Conservation (phyloP, 2,113 vertebrate species). For the Catharus minimus region DNA sequence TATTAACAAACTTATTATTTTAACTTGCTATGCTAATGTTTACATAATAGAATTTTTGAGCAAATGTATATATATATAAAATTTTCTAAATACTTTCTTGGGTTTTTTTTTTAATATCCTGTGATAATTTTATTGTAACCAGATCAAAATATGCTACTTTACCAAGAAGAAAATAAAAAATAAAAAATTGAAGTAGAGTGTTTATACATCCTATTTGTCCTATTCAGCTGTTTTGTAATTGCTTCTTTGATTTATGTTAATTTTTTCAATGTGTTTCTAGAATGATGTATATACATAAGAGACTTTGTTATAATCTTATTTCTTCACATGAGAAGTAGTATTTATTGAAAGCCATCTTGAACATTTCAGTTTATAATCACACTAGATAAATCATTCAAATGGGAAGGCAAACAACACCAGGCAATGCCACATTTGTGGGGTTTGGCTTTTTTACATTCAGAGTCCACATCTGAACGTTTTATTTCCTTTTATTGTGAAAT, state of each 20-base stretch:
- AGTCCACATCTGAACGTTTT: background rate
- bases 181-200: background rate
- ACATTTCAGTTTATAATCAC: background rate
- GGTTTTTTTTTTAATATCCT: constrained; percentile 69
- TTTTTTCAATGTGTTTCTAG: background rate
- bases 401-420: background rate
- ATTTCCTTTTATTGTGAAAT: background rate
- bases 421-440: background rate
- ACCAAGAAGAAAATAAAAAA: constrained; percentile 66
- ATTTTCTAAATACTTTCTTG: constrained; percentile 73
- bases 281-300: background rate
- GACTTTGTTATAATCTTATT: background rate
- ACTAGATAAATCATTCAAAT: background rate
- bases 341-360: background rate
- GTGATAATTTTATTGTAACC: constrained; percentile 73
- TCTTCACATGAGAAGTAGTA: background rate
- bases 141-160: constrained; percentile 59
- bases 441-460: background rate
- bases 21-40: constrained; percentile 65
- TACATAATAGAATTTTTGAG: constrained; percentile 73
- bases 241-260: background rate
- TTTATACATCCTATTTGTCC: background rate
- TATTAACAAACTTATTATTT: constrained; percentile 29
- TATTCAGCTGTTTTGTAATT: background rate
- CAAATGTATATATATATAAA: constrained; percentile 71